Percentiles rank a stretch among this genome's conserved stretches.
These are phyloP conservation scores for Sminthopsis crassicaudata DNA, from an alignment of 2,113 vertebrate genomes.

Conservation along the genomic window DNA sequence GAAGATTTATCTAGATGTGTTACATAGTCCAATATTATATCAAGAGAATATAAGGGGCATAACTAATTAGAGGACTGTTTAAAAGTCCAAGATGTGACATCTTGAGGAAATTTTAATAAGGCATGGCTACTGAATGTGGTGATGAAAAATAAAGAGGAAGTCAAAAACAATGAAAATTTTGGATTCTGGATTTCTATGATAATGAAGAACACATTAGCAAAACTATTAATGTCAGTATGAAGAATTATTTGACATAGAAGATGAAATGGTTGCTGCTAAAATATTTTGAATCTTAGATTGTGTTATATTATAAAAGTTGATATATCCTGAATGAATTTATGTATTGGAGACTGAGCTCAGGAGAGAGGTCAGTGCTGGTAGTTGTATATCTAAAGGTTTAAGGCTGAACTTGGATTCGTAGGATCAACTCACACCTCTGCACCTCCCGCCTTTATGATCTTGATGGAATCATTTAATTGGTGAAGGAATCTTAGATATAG, in stretches of 20 bases:
- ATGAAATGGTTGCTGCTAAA: background rate
- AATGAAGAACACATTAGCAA: background rate
- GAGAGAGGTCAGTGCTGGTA: background rate
- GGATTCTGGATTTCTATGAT: background rate
- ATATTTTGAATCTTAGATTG: constrained; percentile 9
- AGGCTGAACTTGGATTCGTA: background rate
- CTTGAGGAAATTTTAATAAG: background rate
- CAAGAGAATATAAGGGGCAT: background rate
- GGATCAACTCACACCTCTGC: background rate
- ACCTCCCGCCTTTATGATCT: background rate
- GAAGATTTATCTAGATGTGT: background rate
- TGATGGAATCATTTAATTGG: background rate
- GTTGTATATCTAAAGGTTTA: no score
- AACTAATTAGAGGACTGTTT: background rate
- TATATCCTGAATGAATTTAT: background rate
- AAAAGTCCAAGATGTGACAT: background rate
- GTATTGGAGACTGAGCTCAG: background rate
- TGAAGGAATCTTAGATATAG: background rate
- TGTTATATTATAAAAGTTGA: background rate
- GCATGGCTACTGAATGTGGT: background rate
- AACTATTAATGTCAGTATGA: background rate
- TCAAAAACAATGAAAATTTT: background rate
- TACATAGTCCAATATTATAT: background rate
- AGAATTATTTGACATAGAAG: background rate
- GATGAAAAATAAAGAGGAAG: background rate